Evolutionary conservation across 2,113 vertebrate species (phyloP).

Genomic region (Pedionomus torquatus): DNA sequence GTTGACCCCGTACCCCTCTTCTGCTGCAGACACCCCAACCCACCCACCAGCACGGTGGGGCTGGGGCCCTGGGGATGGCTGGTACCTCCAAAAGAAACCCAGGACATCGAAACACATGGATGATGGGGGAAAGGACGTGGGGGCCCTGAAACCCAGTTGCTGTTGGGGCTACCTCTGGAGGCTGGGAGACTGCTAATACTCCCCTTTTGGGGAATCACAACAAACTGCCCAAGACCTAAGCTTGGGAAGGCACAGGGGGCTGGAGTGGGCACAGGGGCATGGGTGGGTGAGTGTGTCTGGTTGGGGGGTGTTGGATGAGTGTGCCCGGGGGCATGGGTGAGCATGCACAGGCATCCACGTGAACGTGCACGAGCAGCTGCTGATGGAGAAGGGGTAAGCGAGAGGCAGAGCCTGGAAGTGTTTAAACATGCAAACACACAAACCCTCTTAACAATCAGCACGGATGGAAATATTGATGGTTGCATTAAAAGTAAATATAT

Average conservation of each 20-base stretch:
- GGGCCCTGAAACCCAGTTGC: background rate
- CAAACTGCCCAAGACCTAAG: background rate
- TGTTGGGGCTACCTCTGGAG: background rate
- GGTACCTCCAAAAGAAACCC: background rate
- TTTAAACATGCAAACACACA: conserved; percentile 30
- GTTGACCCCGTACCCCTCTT: background rate
- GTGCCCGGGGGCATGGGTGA: background rate
- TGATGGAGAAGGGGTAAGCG: background rate
- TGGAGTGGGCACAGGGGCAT: background rate
- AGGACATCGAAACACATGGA: background rate
- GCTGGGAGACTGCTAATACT: no score
- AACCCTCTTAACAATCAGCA: conserved; percentile 48
- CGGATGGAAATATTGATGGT: conserved; percentile 59
- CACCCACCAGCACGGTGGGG: rapidly evolving
- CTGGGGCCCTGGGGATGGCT: background rate
- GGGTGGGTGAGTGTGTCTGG: no score
- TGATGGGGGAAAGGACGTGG: rapidly evolving
- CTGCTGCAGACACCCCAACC: background rate
- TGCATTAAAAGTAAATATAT: conserved; percentile 67
- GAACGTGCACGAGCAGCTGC: background rate
- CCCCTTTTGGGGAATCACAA: background rate
- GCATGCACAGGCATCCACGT: rapidly evolving
- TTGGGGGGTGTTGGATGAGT: background rate
- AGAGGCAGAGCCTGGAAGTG: background rate
- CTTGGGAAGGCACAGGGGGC: background rate